These are phyloP conservation scores for Cremastinae sp. DNA, from an alignment of 2,888 invertebrate species.

Conservation along the genomic window DNA sequence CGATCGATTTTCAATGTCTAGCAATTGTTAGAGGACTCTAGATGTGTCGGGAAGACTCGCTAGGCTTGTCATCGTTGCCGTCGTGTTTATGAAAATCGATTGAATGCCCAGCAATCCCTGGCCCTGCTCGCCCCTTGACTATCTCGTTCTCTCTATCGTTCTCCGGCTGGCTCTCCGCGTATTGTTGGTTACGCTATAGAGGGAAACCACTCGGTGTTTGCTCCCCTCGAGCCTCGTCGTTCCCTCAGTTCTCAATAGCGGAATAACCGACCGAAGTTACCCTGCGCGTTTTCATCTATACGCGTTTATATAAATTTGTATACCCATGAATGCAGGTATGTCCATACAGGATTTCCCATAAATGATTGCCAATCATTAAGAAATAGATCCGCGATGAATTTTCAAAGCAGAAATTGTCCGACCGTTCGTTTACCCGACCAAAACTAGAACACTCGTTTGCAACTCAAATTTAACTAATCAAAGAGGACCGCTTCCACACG, in stretches of 20 bases:
- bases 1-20: constrained; percentile 41
- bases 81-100: constrained; percentile 54
- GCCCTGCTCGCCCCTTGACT: constrained; percentile 23
- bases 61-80: constrained; percentile 21
- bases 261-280: constrained; percentile 39
- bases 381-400: no score
- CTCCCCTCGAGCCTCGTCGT: constrained; percentile 33
- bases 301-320: constrained; percentile 7
- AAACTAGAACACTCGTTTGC: no score
- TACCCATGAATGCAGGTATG: neutral
- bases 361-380: no score
- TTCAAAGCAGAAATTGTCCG: no score
- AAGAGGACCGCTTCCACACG: no score
- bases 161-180: constrained; percentile 27
- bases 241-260: constrained; percentile 27
- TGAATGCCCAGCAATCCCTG: constrained; percentile 47
- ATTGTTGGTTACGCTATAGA: constrained; percentile 50
- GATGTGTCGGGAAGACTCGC: constrained; percentile 24
- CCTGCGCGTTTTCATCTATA: constrained; percentile 22
- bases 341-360: no score
- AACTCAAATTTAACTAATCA: no score
- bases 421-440: no score
- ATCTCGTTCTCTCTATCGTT: neutral
- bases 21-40: constrained; percentile 29
- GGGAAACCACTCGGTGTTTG: constrained; percentile 31